A percentile compares a stretch with the other conserved stretches of the same genome.
These are phyloP conservation scores for Lathronympha strigana DNA, from an alignment of 2,888 invertebrate genomes.

Conservation along the genomic window DNA sequence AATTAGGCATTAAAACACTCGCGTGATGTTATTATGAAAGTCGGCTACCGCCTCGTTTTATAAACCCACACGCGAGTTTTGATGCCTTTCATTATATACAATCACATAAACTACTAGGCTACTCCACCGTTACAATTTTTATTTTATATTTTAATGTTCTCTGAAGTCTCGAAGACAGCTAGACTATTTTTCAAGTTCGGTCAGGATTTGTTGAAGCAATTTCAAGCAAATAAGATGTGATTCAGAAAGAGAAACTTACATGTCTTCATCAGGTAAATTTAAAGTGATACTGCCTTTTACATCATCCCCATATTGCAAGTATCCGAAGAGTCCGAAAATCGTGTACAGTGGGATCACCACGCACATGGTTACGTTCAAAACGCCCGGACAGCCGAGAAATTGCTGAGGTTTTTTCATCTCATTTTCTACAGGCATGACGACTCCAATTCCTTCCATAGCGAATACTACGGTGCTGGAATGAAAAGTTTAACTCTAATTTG, in stretches of 20 bases:
- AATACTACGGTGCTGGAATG: conserved; percentile 93
- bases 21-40: too few relatives aligned
- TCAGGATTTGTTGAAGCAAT: too few relatives aligned
- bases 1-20: too few relatives aligned
- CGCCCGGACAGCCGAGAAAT: conserved; percentile 93
- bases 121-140: too few relatives aligned
- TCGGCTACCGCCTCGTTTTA: too few relatives aligned
- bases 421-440: conserved; percentile 97
- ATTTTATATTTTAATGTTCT: too few relatives aligned
- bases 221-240: too few relatives aligned
- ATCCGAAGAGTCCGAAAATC: conserved; percentile 95
- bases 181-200: too few relatives aligned
- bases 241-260: conserved; percentile 86
- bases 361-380: conserved; percentile 93
- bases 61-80: too few relatives aligned
- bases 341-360: conserved; percentile 91
- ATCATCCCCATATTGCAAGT: conserved; percentile 90
- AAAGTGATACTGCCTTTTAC: conserved; percentile 92
- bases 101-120: too few relatives aligned
- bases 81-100: too few relatives aligned
- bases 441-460: conserved; percentile 98
- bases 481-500: neutral
- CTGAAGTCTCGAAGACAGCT: too few relatives aligned
- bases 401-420: conserved; percentile 93
- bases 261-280: conserved; percentile 88